A percentile compares a stretch with the other conserved stretches of the same genome.
These are phyloP conservation scores for Desmodus rotundus DNA, from an alignment of 2,113 vertebrate genomes.

Conservation along the genomic window DNA sequence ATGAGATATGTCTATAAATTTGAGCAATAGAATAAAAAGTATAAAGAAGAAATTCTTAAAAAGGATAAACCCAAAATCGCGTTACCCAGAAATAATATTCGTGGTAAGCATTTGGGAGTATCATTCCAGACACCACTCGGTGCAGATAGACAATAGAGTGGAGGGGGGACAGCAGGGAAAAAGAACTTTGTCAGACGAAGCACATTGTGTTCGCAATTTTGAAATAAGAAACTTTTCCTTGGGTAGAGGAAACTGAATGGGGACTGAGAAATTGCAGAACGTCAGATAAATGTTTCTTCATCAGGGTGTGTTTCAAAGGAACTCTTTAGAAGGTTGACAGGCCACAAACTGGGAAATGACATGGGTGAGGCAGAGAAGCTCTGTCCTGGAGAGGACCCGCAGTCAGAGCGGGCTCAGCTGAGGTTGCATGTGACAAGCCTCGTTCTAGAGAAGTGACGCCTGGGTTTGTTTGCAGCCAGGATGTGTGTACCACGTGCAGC, in stretches of 20 bases:
- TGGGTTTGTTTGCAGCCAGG: conserved; percentile 85
- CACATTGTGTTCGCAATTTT: too few species aligned
- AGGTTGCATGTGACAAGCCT: fast-evolving
- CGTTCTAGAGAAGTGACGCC: conserved; percentile 1
- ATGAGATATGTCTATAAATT: not conserved
- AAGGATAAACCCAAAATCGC: not conserved
- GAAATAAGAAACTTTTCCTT: not conserved
- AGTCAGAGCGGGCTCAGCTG: not conserved
- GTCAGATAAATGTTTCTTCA: not conserved
- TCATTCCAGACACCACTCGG: not conserved
- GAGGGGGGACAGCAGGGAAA: too few species aligned
- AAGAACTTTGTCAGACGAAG: not conserved
- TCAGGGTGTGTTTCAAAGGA: not conserved
- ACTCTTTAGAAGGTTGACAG: not conserved
- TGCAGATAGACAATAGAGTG: fast-evolving
- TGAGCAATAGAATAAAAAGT: not conserved
- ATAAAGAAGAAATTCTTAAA: not conserved
- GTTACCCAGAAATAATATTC: not conserved
- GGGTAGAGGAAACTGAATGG: not conserved
- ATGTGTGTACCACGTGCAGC: conserved; percentile 93
- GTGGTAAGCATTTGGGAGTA: not conserved
- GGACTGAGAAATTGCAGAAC: not conserved
- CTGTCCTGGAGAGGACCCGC: fast-evolving
- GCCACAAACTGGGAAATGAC: not conserved
- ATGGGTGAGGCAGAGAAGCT: not conserved